phyloP scores from a whole-genome alignment of 2,888 invertebrate species.

The Rapana venosa region DNA sequence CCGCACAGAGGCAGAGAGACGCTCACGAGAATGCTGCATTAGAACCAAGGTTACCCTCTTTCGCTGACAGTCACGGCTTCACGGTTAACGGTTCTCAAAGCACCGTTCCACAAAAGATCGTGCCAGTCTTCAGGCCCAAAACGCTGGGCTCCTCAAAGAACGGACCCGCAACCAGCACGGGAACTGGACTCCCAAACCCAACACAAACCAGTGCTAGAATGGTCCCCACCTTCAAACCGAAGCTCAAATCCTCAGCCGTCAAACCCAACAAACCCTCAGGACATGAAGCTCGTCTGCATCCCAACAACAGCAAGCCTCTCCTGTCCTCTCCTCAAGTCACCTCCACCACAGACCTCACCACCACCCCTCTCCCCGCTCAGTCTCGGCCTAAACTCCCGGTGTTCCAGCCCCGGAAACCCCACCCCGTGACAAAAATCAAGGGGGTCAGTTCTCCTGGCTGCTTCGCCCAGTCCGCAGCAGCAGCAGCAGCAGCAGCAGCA shows the following conservation, averaged over 20 bases:
- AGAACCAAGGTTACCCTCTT: not conserved
- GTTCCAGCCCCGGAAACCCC: not conserved
- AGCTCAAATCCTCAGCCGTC: slow-evolving; percentile 17
- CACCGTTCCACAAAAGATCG: not conserved
- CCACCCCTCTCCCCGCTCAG: not conserved
- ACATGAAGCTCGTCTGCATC: not conserved
- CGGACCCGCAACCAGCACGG: not conserved
- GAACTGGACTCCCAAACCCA: not conserved
- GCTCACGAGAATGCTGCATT: not conserved
- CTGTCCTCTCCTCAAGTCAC: slow-evolving; percentile 19
- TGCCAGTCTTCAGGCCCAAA: slow-evolving; percentile 44
- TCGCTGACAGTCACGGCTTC: not conserved
- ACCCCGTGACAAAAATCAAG: not conserved
- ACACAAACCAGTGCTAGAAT: not conserved
- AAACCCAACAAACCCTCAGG: not conserved
- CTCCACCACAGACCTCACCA: slow-evolving; percentile 3
- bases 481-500: not conserved
- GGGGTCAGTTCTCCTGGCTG: not conserved
- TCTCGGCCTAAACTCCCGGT: not conserved
- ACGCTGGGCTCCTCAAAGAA: not conserved
- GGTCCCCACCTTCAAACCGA: slow-evolving; percentile 48
- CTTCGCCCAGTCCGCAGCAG: not conserved
- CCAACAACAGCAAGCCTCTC: not conserved
- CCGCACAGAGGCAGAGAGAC: not conserved
- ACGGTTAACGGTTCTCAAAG: not conserved